Conservation (phyloP, 2,888 invertebrate genomes). For the Drosophila mercatorum region DNA sequence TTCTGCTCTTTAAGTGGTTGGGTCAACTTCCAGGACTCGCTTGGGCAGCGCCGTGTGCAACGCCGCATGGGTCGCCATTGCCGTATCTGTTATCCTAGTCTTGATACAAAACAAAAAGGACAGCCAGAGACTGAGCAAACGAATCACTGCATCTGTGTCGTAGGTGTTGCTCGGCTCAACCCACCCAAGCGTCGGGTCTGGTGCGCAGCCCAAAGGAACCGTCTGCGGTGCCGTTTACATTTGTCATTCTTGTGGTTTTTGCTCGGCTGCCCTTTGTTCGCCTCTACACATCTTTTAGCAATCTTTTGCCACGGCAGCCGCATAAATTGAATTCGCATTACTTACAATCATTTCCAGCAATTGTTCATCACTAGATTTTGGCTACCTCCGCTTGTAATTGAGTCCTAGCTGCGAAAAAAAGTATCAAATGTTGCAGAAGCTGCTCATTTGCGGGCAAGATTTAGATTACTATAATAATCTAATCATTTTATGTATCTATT, state of each 20-base stretch:
- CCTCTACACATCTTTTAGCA: slow-evolving; percentile 24
- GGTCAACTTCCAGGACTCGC: slow-evolving; percentile 14
- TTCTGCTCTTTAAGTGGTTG: slow-evolving; percentile 62
- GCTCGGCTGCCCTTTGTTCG: slow-evolving; percentile 46
- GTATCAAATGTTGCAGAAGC: slow-evolving; percentile 31
- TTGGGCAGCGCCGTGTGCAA: slow-evolving; percentile 61
- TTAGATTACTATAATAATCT: too few relatives aligned
- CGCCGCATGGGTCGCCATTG: slow-evolving; percentile 64
- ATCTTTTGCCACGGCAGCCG: slow-evolving; percentile 30
- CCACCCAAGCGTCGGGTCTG: slow-evolving; percentile 53
- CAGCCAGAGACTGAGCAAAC: slow-evolving; percentile 25
- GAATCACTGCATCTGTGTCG: slow-evolving; percentile 52
- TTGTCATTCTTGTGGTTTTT: slow-evolving; percentile 71
- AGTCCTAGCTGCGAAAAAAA: slow-evolving; percentile 8
- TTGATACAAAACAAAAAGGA: slow-evolving; percentile 18
- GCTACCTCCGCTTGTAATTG: slow-evolving; percentile 35
- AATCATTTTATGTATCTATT: too few relatives aligned
- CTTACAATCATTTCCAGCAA: slow-evolving; percentile 55
- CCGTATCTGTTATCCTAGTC: slow-evolving; percentile 7
- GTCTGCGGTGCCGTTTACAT: slow-evolving; percentile 66
- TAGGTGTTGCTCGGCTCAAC: slow-evolving; percentile 70
- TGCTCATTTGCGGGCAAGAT: slow-evolving; percentile 7
- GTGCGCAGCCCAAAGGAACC: slow-evolving; percentile 27
- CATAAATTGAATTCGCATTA: slow-evolving; percentile 61
- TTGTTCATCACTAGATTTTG: slow-evolving; percentile 36